phyloP scores from a whole-genome alignment of 2,888 invertebrate genomes.

The Octonoba sinensis region DNA sequence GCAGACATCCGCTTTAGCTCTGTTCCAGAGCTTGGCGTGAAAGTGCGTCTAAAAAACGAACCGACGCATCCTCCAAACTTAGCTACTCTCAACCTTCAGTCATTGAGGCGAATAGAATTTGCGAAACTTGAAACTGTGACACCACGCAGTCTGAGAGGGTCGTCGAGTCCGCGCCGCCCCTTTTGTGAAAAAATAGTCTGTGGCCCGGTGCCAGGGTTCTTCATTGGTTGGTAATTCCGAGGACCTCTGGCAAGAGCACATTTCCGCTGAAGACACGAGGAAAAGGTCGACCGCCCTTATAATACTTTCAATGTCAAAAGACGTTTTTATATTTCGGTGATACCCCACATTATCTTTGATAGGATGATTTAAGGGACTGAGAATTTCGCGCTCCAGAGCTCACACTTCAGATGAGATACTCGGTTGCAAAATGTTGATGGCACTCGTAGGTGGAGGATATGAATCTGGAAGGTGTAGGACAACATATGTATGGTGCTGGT shows the following conservation, averaged over 20 bases:
- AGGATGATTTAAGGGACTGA: too few species aligned
- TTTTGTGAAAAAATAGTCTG: not conserved
- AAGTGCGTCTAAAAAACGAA: too few species aligned
- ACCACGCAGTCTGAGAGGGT: slow-evolving; percentile 25
- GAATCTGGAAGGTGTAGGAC: too few species aligned
- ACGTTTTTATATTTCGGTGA: not conserved
- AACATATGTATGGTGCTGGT: too few species aligned
- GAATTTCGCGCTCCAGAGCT: too few species aligned
- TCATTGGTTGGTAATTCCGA: slow-evolving; percentile 1
- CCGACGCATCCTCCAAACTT: slow-evolving; percentile 4
- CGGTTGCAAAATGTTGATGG: too few species aligned
- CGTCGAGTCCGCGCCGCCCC: slow-evolving; percentile 10
- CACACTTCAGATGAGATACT: too few species aligned
- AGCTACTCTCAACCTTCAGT: slow-evolving; percentile 13
- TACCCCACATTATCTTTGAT: too few species aligned
- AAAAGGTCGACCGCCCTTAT: slow-evolving; percentile 7
- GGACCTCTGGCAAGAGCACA: slow-evolving; percentile 6
- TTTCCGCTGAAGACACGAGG: not conserved
- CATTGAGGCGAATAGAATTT: not conserved
- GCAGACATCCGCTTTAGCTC: too few species aligned
- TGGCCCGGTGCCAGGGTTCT: slow-evolving; percentile 9
- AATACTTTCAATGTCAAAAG: slow-evolving; percentile 15
- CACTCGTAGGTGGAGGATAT: too few species aligned
- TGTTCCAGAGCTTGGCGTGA: too few species aligned
- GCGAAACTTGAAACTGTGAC: slow-evolving; percentile 16